phyloP scores from a whole-genome alignment of 2,888 invertebrate genomes.

The Cheilosia pagana region DNA sequence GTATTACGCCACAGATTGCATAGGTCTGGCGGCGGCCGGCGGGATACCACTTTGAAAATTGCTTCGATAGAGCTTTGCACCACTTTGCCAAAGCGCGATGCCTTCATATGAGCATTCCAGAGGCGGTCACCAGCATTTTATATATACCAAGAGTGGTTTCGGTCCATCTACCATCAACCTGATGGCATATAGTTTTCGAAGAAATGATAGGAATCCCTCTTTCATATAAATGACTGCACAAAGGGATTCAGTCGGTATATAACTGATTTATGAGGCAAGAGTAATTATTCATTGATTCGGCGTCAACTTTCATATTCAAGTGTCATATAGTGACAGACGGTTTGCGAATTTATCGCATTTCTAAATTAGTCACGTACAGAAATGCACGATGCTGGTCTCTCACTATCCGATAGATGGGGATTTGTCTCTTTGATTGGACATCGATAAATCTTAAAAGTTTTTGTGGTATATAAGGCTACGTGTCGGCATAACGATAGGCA shows the following conservation, averaged over 20 bases:
- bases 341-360: slow-evolving; percentile 28
- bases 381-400: not conserved
- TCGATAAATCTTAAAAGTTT: too few species aligned
- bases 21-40: slow-evolving; percentile 10
- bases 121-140: slow-evolving; percentile 13
- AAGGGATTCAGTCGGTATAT: slow-evolving; percentile 9
- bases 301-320: slow-evolving; percentile 12
- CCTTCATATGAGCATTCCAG: slow-evolving; percentile 25
- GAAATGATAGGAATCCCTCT: slow-evolving; percentile 5
- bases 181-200: too few species aligned
- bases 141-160: not conserved
- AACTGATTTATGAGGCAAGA: slow-evolving; percentile 4
- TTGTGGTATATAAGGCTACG: too few species aligned
- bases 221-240: slow-evolving; percentile 23
- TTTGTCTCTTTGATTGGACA: too few species aligned
- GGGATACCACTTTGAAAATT: slow-evolving; percentile 28
- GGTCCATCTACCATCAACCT: not conserved
- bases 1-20: slow-evolving; percentile 24
- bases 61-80: slow-evolving; percentile 19
- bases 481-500: too few species aligned
- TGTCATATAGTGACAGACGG: slow-evolving; percentile 19
- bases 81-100: slow-evolving; percentile 25
- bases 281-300: slow-evolving; percentile 36
- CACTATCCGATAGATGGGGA: not conserved
- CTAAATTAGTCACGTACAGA: not conserved